Percentiles rank a stretch among this genome's conserved stretches.
phyloP scores from a whole-genome alignment of 35 echinoderm and acorn worm species.

The Stichopus chloronotus region DNA sequence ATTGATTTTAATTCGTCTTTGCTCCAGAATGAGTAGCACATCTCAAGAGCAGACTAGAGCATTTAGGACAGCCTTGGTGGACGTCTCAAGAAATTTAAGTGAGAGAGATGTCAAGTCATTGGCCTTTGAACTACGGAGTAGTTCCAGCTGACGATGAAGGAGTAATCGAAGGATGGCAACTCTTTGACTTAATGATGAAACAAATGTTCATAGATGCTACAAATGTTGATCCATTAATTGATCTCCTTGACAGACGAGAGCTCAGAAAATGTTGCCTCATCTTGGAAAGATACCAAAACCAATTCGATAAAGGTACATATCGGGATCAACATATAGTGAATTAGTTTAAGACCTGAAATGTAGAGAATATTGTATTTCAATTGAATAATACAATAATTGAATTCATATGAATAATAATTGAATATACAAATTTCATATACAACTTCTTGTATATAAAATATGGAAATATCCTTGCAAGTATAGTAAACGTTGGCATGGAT shows the following conservation, averaged over 20 bases:
- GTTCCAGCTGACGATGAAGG: neutral
- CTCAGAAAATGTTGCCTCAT: neutral
- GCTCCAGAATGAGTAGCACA: neutral
- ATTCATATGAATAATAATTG: no score
- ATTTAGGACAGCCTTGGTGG: neutral
- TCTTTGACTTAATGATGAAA: neutral
- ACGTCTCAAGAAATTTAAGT: neutral
- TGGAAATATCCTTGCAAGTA: no score
- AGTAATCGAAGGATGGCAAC: neutral
- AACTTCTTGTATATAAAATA: no score
- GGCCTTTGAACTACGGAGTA: slow-evolving; percentile 1
- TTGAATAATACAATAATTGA: no score
- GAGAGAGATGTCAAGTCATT: neutral
- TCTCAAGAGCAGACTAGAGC: neutral
- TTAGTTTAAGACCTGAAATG: no score
- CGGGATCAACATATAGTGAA: no score
- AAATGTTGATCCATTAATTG: neutral
- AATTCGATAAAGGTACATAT: neutral
- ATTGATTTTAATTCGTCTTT: no score
- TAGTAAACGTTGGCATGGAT: no score
- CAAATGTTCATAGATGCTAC: neutral
- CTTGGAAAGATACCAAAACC: neutral
- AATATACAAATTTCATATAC: no score
- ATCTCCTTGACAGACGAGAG: neutral
- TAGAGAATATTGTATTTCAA: no score